A percentile compares a stretch with the other conserved stretches of the same genome.
Evolutionary conservation across 2,113 vertebrate species (phyloP).

Genomic region (Sylvilagus bachmani): DNA sequence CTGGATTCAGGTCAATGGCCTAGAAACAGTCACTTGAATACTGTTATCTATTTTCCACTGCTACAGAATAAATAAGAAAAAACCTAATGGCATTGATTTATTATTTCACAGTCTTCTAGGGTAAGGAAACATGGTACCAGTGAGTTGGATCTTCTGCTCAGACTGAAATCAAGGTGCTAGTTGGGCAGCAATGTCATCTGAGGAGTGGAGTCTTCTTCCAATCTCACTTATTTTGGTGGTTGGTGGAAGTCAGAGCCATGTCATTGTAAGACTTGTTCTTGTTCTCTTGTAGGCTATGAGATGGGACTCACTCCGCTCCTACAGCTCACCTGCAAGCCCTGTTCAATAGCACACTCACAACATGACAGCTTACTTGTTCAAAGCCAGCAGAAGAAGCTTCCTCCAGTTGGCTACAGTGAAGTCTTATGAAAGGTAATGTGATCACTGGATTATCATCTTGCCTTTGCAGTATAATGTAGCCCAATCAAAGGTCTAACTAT

Average conservation of each 20-base stretch:
- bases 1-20: neutral
- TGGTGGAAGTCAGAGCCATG: neutral
- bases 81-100: neutral
- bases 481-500: neutral
- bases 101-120: neutral
- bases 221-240: neutral
- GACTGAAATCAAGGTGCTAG: neutral
- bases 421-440: neutral
- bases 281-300: neutral
- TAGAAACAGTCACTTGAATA: neutral
- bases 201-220: neutral
- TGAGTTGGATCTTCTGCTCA: neutral
- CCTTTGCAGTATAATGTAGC: neutral
- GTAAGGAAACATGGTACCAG: neutral
- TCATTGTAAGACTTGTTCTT: neutral
- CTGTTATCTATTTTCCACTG: neutral
- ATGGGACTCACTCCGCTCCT: neutral
- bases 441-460: neutral
- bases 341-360: neutral
- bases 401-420: neutral
- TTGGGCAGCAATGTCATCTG: neutral
- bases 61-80: neutral
- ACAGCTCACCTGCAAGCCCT: neutral
- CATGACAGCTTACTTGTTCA: neutral
- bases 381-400: neutral